Base-by-base conservation (phyloP, 2,888 invertebrate genomes). In the Miltochrista miniata region DNA sequence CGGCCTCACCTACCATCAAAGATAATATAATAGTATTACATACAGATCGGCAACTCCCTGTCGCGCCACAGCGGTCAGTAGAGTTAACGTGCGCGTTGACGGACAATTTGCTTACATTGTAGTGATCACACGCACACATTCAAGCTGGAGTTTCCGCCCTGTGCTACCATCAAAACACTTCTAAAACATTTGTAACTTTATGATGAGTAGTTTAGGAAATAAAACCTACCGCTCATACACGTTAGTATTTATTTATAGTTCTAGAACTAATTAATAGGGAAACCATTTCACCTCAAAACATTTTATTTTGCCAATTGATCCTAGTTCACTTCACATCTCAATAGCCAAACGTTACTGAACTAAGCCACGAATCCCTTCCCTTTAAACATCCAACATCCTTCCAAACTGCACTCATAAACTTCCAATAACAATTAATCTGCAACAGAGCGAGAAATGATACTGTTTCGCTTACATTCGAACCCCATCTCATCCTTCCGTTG, bases 401-500 rank as follows among this genome's bases (percentile, higher is more conserved):
- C 47, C 44, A 52, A 51, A 51, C 30, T n/a, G 41, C 48, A 44
- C 44, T 48, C 43, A 50, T 47, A 54, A 50, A 54, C 54, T 43
- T 49, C 18, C 61, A 68, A 61, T 68, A 68, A 55, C 55, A 62
- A 68, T 65, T 57, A 59, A 68, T 55, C 42, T 31, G 39, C 33
- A 62, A 40, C 57, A 48, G 36, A 54, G 59, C 52, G 52, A 44
- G 54, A 54, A 61, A 65, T 46, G 52, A 52, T 12, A 48, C 44
- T 45, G 38, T 41, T 48, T 9, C 50, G 46, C 45, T 56, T 31
- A 9, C 15, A 44, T 13, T 48, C 7, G 5, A 7, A 44, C 57
- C 56, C 44, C 45, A 31, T 35, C 55, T 51, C 36, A 33, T 45
- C 59, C 60, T 64, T 68, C 35, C 60, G 61, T 79, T 64, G 80